Evolutionary conservation across 2,888 invertebrate species (phyloP).

Genomic region (Rhodophaea formosa): DNA sequence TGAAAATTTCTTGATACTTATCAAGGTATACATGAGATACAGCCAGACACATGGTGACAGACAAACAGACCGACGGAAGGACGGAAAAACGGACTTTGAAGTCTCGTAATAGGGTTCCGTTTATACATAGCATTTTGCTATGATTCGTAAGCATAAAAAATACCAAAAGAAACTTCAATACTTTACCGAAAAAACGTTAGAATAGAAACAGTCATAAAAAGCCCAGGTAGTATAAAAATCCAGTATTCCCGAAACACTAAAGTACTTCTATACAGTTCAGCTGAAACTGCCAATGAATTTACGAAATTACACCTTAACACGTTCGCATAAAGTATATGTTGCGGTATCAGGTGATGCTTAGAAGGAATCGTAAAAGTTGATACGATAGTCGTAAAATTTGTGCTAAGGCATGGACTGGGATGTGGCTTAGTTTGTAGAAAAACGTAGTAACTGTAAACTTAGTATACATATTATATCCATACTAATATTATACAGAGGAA

Average conservation of each 20-base stretch:
- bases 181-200: neutral
- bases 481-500: too few species aligned
- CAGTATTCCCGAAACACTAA: neutral
- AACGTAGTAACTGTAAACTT: too few species aligned
- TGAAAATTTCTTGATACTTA: too few species aligned
- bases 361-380: constrained; percentile 38
- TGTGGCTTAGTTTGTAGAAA: neutral
- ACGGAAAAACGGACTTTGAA: too few species aligned
- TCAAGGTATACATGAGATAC: too few species aligned
- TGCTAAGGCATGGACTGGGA: constrained; percentile 18
- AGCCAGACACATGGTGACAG: too few species aligned
- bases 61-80: too few species aligned
- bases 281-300: constrained; percentile 23
- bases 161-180: neutral
- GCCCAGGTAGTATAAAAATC: neutral
- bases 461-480: too few species aligned
- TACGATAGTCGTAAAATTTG: constrained; percentile 46
- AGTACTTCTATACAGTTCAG: neutral
- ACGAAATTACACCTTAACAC: constrained; percentile 41
- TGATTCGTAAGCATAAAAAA: too few species aligned
- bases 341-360: constrained; percentile 33
- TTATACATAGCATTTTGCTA: too few species aligned
- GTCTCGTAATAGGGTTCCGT: too few species aligned
- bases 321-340: constrained; percentile 40
- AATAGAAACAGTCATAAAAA: neutral